Evolutionary conservation across 1,140 invertebrate species (phyloP), one percentile per base, ranked within the genome.

Genomic region (Pteromalus puparum): DNA sequence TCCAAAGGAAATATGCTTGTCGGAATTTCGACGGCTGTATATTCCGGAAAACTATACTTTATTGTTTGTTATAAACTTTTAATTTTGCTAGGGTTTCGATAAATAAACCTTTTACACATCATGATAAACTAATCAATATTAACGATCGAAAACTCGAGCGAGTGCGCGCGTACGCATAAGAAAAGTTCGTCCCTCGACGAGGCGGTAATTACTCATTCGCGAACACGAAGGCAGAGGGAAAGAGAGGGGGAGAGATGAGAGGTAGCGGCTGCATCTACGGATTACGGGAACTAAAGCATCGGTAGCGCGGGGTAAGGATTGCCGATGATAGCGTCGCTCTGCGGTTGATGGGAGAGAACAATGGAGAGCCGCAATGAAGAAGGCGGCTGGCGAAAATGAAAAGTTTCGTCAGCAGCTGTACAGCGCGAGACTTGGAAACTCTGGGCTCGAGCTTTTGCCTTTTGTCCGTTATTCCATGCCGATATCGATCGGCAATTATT

Each of bases 261-360:
- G 13, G 18, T 15, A 74, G 46, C 13, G 46, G 21, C 21, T 46
- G 67, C 6, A 34, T 68, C 15, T 30, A 34, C 3, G 30, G 42
- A 84, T 80, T 84, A 74, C 79, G 48, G 28, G 70, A 74, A 46
- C 42, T 81, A 70, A 78, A 78, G 34, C 18, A 83, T 72, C 42
- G 26, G 12, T 24, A 46, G 24, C 21, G n/a, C n/a, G 10, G 6
- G 24, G 48, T 10, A 61, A 61, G 28, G 48, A 61, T 26, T 53
- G 75, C 0, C 10, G 73, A 24, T 46, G 53, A 61, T 61, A 15
- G n/a, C 30, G 65, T n/a, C 26, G 7, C 68, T 61, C 53, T 80
- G 68, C 83, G 65, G 28, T 34, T 74, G 83, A 73, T 84, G n/a
- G 28, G 2, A 1, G 26, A 80, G 76, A 81, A 85, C 73, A 81